These are phyloP conservation scores for Boleophthalmus pectinirostris DNA, from an alignment of 2,113 vertebrate genomes.

Conservation along the genomic window DNA sequence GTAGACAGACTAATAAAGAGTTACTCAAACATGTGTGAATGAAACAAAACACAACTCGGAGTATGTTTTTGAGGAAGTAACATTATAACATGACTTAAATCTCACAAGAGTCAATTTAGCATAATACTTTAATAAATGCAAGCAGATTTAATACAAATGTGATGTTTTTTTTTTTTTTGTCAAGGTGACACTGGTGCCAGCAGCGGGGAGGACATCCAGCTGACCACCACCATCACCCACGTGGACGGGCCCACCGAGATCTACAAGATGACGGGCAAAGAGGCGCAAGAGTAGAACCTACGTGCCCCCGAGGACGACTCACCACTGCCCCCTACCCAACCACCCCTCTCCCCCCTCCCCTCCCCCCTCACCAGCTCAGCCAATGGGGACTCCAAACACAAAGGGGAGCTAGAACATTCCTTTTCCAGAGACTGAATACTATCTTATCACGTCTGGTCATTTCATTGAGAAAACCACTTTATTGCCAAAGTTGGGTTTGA, in stretches of 20 bases:
- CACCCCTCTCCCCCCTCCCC: not conserved
- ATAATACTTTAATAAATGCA: no score
- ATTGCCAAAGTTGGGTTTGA: conserved; percentile 35
- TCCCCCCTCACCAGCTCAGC: no score
- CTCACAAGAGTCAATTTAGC: no score
- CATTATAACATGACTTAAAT: no score
- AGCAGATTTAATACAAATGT: not conserved
- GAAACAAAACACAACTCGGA: no score
- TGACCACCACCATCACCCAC: conserved; percentile 95
- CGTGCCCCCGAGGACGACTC: not conserved
- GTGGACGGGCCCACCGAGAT: conserved; percentile 91
- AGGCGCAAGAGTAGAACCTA: conserved; percentile 85
- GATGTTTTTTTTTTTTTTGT: not conserved
- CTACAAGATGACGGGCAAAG: conserved; percentile 93
- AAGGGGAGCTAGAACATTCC: not conserved
- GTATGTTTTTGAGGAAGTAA: no score
- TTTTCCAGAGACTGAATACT: conserved; percentile 35
- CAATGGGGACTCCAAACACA: not conserved
- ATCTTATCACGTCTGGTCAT: conserved; percentile 46
- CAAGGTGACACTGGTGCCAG: conserved; percentile 74
- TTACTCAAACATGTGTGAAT: no score
- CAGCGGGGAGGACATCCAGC: conserved; percentile 91
- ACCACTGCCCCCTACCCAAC: not conserved
- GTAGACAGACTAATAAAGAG: no score
- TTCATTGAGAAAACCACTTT: conserved; percentile 28